Evolutionary conservation across 1,140 invertebrate species (phyloP).

Genomic region (Teleogryllus occipitalis): DNA sequence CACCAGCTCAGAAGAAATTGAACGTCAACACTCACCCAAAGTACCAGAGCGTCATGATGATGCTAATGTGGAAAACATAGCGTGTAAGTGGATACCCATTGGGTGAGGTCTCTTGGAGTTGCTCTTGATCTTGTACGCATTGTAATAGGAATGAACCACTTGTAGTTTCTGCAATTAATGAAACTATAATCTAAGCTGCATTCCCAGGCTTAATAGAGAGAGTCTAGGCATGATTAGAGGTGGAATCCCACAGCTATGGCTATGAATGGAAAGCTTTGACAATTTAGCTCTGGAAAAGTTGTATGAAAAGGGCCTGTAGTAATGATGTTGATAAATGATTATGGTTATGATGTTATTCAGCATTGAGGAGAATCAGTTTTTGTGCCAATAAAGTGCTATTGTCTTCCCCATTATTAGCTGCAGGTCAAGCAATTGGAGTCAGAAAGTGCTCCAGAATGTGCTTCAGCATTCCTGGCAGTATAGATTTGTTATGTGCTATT

Average conservation of each 20-base stretch:
- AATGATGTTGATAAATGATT: too few relatives aligned
- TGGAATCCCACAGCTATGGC: not conserved
- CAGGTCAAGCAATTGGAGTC: too few relatives aligned
- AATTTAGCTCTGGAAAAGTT: not conserved
- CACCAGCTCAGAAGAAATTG: slow-evolving; percentile 66
- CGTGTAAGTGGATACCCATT: not conserved
- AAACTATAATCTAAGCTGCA: not conserved
- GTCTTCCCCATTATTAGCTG: too few relatives aligned
- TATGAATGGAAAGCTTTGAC: not conserved
- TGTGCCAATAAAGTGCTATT: too few relatives aligned
- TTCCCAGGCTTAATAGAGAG: not conserved
- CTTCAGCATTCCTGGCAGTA: not conserved
- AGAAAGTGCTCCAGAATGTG: too few relatives aligned
- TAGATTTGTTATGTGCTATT: not conserved
- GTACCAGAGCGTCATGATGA: slow-evolving; percentile 24
- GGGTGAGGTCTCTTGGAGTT: not conserved
- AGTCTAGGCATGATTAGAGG: not conserved
- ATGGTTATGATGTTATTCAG: too few relatives aligned
- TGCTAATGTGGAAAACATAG: slow-evolving; percentile 17
- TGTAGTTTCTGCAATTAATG: not conserved
- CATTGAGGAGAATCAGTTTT: too few relatives aligned
- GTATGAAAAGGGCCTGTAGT: too few relatives aligned
- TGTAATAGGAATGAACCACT: not conserved
- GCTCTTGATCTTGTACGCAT: not conserved
- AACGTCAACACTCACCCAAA: slow-evolving; percentile 29